phyloP scores from a whole-genome alignment of 2,888 invertebrate species.

The Bombylius major region DNA sequence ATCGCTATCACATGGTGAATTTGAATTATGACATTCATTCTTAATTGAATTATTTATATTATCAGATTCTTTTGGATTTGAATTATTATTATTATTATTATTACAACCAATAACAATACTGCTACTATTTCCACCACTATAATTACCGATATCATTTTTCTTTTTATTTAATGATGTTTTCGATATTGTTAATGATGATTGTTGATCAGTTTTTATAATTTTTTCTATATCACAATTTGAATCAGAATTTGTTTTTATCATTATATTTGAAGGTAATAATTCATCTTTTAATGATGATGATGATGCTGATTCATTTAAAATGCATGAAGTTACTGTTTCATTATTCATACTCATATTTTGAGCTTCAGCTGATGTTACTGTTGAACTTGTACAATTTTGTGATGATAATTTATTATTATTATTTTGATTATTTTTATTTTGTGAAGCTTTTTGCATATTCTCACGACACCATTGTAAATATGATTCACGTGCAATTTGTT shows the following conservation, averaged over 20 bases:
- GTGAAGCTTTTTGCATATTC: conserved; percentile 41
- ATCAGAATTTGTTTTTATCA: neutral
- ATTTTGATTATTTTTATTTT: neutral
- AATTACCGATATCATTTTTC: neutral
- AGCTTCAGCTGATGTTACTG: conserved; percentile 13
- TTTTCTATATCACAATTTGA: neutral
- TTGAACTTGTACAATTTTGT: conserved; percentile 7
- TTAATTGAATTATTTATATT: neutral
- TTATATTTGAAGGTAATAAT: neutral
- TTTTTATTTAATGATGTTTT: neutral
- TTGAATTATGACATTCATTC: neutral
- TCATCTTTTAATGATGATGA: neutral
- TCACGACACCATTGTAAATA: conserved; percentile 68
- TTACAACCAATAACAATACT: neutral
- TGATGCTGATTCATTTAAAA: neutral
- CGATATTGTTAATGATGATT: neutral
- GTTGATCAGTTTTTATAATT: neutral
- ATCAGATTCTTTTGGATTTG: too few species aligned
- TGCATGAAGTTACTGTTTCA: neutral
- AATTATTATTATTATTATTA: neutral
- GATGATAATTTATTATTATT: neutral
- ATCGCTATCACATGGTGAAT: conserved; percentile 25
- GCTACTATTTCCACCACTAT: neutral
- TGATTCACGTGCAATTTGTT: conserved; percentile 74
- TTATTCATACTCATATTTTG: neutral